These are phyloP conservation scores for Perizoma flavofasciatum DNA, from an alignment of 2,888 invertebrate species.

Conservation along the genomic window DNA sequence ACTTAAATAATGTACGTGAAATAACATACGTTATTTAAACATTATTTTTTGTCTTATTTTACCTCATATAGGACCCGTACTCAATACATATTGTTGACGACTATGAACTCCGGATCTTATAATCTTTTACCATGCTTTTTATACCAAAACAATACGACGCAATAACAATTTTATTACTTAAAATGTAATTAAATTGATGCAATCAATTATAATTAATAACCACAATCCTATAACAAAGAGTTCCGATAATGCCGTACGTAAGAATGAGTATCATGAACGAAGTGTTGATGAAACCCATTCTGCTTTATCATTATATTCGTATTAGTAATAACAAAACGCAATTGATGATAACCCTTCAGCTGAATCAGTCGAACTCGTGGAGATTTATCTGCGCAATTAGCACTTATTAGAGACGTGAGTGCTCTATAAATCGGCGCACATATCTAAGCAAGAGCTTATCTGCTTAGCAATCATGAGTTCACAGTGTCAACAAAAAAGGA, in stretches of 20 bases:
- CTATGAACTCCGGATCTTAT: too few species aligned
- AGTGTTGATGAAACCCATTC: neutral
- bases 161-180: constrained; percentile 14
- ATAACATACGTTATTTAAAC: too few species aligned
- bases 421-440: constrained; percentile 6
- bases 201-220: constrained; percentile 20
- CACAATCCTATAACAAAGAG: constrained; percentile 15
- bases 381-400: constrained; percentile 71
- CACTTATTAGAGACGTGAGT: constrained; percentile 34
- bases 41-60: too few species aligned
- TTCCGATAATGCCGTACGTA: constrained; percentile 14
- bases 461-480: constrained; percentile 9
- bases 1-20: too few species aligned
- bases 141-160: constrained; percentile 8
- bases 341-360: constrained; percentile 61
- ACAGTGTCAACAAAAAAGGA: neutral
- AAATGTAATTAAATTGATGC: constrained; percentile 5
- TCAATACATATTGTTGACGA: too few species aligned
- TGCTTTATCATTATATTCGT: constrained; percentile 8
- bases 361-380: constrained; percentile 59
- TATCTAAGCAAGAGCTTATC: neutral
- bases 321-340: constrained; percentile 48
- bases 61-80: too few species aligned
- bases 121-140: too few species aligned
- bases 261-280: constrained; percentile 29